Evolutionary conservation across 1,140 invertebrate genomes (phyloP).

Genomic region (Pararge aegeria): DNA sequence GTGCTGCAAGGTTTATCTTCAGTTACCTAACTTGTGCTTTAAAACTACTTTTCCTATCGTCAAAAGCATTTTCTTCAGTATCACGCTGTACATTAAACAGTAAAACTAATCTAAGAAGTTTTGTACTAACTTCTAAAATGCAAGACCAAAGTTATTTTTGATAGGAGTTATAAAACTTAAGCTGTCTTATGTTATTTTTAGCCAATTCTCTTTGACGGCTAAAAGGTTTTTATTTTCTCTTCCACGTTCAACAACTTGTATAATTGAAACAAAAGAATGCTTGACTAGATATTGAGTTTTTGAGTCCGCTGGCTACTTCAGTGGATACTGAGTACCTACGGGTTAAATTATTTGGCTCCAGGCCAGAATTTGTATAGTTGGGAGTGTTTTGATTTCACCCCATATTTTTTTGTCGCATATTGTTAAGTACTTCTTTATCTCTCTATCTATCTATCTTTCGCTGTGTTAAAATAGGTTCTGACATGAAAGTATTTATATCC

Average conservation of each 20-base stretch:
- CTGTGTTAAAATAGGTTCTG: too few species aligned
- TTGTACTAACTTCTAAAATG: not conserved
- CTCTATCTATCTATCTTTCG: too few species aligned
- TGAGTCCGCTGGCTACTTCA: not conserved
- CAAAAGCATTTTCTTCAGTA: not conserved
- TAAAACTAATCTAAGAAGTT: not conserved
- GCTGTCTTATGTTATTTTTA: not conserved
- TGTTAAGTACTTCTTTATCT: too few species aligned
- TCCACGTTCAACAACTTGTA: conserved; percentile 1
- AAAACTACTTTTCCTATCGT: not conserved
- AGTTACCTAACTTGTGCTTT: too few species aligned
- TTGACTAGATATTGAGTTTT: not conserved
- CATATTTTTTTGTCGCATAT: not conserved
- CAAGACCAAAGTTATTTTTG: not conserved
- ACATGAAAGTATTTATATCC: too few species aligned
- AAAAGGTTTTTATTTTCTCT: conserved; percentile 1
- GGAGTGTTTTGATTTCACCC: not conserved
- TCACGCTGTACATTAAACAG: not conserved
- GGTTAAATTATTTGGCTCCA: not conserved
- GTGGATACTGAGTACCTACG: not conserved
- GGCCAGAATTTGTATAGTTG: not conserved
- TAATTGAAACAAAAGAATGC: conserved; percentile 4
- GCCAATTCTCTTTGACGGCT: not conserved
- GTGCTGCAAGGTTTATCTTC: too few species aligned
- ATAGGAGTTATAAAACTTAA: conserved; percentile 2